These are phyloP conservation scores for Eupithecia pulchellata DNA, from an alignment of 2,888 invertebrate genomes.

Conservation along the genomic window DNA sequence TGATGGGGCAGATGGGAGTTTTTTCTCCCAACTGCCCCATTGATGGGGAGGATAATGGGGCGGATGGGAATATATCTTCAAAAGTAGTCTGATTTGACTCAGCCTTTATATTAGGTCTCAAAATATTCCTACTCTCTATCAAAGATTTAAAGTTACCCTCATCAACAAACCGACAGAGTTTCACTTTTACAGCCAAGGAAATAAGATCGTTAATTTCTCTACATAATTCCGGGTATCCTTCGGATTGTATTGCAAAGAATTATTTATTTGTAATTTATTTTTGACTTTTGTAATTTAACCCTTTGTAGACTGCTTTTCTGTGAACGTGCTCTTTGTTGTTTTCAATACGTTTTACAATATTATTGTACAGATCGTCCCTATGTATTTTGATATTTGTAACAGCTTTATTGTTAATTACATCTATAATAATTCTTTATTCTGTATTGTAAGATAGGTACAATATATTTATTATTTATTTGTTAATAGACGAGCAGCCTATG, in stretches of 20 bases:
- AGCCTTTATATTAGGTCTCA: background rate
- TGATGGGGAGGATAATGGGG: no score
- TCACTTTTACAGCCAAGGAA: background rate
- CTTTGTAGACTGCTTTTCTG: conserved; percentile 12
- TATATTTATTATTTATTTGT: no score
- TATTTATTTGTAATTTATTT: conserved; percentile 51
- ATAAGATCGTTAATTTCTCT: conserved; percentile 27
- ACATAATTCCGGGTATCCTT: conserved; percentile 35
- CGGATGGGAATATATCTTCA: no score
- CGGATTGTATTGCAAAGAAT: conserved; percentile 45
- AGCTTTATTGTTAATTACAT: background rate
- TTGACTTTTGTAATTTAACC: conserved; percentile 41
- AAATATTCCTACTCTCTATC: background rate
- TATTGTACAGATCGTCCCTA: background rate
- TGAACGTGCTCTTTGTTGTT: conserved; percentile 2
- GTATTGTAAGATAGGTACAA: no score
- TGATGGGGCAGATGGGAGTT: no score
- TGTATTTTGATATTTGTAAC: background rate
- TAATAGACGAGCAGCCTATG: no score
- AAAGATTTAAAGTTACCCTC: background rate
- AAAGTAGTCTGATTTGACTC: background rate
- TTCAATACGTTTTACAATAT: background rate
- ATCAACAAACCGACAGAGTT: background rate
- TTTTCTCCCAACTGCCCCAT: no score
- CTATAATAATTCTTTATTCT: no score